phyloP scores from a whole-genome alignment of 2,797 vertebrate species.

The Peromyscus nudipes region DNA sequence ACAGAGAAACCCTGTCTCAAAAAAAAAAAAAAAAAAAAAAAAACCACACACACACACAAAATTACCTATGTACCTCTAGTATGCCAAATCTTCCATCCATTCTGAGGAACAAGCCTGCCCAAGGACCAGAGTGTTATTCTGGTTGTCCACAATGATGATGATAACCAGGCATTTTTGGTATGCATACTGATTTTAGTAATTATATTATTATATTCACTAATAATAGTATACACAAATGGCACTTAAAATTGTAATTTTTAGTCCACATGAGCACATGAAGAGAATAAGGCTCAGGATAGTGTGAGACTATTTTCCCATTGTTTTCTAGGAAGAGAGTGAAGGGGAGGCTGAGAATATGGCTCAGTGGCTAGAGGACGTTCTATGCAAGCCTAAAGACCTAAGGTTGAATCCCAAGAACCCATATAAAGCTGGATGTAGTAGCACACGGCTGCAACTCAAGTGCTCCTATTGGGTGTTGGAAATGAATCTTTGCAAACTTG shows the following conservation, averaged over 20 bases:
- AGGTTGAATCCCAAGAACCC: not conserved
- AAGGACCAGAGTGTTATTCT: not conserved
- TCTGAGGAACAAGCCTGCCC: not conserved
- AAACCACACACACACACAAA: no score
- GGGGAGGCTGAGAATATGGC: not conserved
- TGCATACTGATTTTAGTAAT: conserved; percentile 3
- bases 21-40: no score
- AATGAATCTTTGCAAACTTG: not conserved
- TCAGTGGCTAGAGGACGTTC: not conserved
- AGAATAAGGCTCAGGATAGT: not conserved
- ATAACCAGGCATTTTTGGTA: not conserved
- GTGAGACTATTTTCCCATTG: not conserved
- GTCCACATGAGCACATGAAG: not conserved
- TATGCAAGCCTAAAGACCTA: not conserved
- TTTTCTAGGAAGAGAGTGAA: not conserved
- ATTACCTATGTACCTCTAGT: not conserved
- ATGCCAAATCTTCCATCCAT: not conserved
- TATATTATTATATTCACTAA: not conserved
- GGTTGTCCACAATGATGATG: not conserved
- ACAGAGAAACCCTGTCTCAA: no score
- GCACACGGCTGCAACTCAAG: not conserved
- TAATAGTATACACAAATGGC: not conserved
- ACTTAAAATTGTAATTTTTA: conserved; percentile 4
- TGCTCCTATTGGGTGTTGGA: not conserved
- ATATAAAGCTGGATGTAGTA: not conserved